Conservation (phyloP, 1,140 invertebrate genomes). For the Drosophila equinoxialis region DNA sequence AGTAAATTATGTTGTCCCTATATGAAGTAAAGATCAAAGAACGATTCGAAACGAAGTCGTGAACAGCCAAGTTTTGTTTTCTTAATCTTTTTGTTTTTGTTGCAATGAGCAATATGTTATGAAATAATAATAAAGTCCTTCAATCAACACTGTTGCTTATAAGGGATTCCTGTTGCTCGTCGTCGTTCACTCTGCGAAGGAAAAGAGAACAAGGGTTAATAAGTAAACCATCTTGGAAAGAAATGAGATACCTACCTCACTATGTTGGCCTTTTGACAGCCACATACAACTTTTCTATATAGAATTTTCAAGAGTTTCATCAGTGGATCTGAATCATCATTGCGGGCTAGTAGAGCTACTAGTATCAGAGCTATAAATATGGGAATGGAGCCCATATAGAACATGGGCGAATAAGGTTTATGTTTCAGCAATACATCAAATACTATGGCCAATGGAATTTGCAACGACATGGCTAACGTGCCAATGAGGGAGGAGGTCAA, state of each 20-base stretch:
- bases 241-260: constrained; percentile 82
- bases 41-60: constrained; percentile 80
- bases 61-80: constrained; percentile 80
- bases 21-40: constrained; percentile 52
- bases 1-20: constrained; percentile 61
- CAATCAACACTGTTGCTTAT: constrained; percentile 84
- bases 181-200: constrained; percentile 86
- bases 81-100: constrained; percentile 37
- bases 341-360: constrained; percentile 90
- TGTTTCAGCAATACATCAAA: constrained; percentile 91
- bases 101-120: constrained; percentile 66
- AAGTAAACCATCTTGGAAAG: no score
- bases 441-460: constrained; percentile 93
- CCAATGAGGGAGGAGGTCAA: constrained; percentile 94
- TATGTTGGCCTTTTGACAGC: constrained; percentile 84
- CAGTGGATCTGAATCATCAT: constrained; percentile 94
- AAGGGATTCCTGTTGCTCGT: constrained; percentile 90
- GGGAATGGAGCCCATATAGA: constrained; percentile 91
- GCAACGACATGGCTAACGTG: constrained; percentile 91
- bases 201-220: background rate
- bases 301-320: constrained; percentile 86
- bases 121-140: constrained; percentile 44
- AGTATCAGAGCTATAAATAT: constrained; percentile 91
- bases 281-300: constrained; percentile 84
- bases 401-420: constrained; percentile 89